Evolutionary conservation across 1,140 invertebrate genomes (phyloP).

Genomic region (Drosophila gunungcola): DNA sequence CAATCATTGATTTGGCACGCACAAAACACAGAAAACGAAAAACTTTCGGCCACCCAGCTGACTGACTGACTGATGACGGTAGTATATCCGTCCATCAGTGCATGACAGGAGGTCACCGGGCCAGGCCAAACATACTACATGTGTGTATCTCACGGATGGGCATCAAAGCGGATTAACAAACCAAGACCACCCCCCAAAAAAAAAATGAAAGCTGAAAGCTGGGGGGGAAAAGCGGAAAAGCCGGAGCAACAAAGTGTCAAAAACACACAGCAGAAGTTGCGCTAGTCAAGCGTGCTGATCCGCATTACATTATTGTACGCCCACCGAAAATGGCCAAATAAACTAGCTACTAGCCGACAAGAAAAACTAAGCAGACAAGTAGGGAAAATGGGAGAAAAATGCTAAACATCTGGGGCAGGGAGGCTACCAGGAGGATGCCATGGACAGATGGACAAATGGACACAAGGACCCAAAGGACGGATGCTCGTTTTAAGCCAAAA

Average conservation of each 20-base stretch:
- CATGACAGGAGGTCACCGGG: constrained; percentile 61
- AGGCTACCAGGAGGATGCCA: background rate
- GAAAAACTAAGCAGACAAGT: constrained; percentile 25
- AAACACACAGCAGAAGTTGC: constrained; percentile 69
- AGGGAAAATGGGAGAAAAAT: constrained; percentile 43
- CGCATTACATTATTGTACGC: constrained; percentile 49
- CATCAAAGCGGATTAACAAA: constrained; percentile 78
- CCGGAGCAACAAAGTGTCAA: constrained; percentile 69
- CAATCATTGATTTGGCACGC: constrained; percentile 68
- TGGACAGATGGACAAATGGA: constrained; percentile 9
- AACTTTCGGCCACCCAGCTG: constrained; percentile 46
- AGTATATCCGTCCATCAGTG: constrained; percentile 42
- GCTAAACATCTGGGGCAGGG: constrained; percentile 29
- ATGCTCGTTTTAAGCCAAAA: constrained; percentile 37
- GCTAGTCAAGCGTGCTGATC: constrained; percentile 77
- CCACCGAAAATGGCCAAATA: constrained; percentile 48
- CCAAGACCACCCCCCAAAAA: constrained; percentile 17
- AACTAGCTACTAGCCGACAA: constrained; percentile 44
- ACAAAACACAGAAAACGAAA: constrained; percentile 44
- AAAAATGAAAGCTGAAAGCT: background rate
- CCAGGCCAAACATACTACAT: constrained; percentile 7
- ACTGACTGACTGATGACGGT: constrained; percentile 18
- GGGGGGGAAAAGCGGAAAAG: background rate
- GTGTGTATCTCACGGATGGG: constrained; percentile 41
- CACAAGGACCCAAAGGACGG: constrained; percentile 13